phyloP scores from a whole-genome alignment of 2,888 invertebrate species.

The Himalopsyche japonica region DNA sequence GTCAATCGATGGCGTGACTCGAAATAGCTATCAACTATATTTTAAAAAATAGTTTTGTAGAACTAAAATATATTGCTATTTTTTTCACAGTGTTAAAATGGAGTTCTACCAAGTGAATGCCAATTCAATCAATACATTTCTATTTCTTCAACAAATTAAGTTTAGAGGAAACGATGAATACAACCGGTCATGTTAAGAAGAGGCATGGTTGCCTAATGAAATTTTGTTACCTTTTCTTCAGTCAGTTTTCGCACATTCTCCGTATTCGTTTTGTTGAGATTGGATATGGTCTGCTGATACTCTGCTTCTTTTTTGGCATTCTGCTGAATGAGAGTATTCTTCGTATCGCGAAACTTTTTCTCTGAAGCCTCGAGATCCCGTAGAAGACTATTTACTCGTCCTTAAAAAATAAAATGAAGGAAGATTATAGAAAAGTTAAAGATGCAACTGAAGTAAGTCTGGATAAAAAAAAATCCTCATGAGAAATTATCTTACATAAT shows the following conservation, averaged over 20 bases:
- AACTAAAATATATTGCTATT: too few species aligned
- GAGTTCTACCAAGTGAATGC: too few species aligned
- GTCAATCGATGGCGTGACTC: too few species aligned
- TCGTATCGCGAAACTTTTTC: slow-evolving; percentile 65
- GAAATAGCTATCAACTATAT: too few species aligned
- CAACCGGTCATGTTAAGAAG: too few species aligned
- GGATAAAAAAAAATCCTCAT: background rate
- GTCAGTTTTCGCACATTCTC: slow-evolving; percentile 75
- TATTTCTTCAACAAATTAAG: too few species aligned
- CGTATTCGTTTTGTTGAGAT: slow-evolving; percentile 72
- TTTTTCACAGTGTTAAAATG: too few species aligned
- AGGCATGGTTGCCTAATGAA: too few species aligned
- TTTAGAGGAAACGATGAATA: too few species aligned
- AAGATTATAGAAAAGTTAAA: background rate
- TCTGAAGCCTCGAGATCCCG: slow-evolving; percentile 79
- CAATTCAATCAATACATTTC: too few species aligned
- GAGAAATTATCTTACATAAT: too few species aligned
- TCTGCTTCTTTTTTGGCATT: slow-evolving; percentile 79
- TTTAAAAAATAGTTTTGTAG: too few species aligned
- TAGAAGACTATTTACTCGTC: slow-evolving; percentile 71
- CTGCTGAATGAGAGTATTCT: slow-evolving; percentile 70
- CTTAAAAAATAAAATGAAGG: slow-evolving; percentile 42
- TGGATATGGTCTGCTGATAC: slow-evolving; percentile 73
- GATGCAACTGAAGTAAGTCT: background rate
- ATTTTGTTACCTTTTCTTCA: slow-evolving; percentile 68